A percentile compares a stretch with the other conserved stretches of the same genome.
These are phyloP conservation scores for Flabesymbios commensalis DNA, from an alignment of 2,888 invertebrate genomes.

Conservation along the genomic window DNA sequence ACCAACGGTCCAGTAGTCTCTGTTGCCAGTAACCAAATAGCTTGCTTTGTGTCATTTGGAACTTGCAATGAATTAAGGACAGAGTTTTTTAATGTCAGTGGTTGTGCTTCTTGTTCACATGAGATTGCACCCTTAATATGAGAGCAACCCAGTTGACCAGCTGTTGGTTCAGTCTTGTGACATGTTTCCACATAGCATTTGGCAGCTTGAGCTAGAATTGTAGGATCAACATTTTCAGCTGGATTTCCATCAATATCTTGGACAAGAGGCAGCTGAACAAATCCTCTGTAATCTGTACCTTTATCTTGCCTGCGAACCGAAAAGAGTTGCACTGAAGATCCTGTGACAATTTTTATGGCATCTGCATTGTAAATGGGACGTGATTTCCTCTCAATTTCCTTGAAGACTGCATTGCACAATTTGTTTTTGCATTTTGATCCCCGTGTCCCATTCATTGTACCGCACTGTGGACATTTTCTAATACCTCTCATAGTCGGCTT, in stretches of 20 bases:
- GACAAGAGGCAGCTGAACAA: constrained; percentile 68
- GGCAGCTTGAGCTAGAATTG: constrained; percentile 39
- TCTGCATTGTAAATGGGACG: constrained; percentile 67
- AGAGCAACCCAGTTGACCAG: constrained; percentile 67
- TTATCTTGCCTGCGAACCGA: constrained; percentile 74
- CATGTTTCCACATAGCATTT: constrained; percentile 62
- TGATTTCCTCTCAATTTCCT: constrained; percentile 65
- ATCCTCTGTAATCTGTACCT: constrained; percentile 74
- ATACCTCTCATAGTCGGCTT: constrained; percentile 74
- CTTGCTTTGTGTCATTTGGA: constrained; percentile 68
- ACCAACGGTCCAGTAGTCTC: constrained; percentile 70
- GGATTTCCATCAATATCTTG: constrained; percentile 58
- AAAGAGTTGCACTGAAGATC: constrained; percentile 67
- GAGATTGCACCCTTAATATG: constrained; percentile 72
- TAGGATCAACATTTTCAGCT: constrained; percentile 48
- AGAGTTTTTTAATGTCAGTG: constrained; percentile 69
- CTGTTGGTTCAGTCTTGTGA: constrained; percentile 11
- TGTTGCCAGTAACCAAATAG: constrained; percentile 68
- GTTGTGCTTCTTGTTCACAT: constrained; percentile 69
- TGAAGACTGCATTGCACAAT: constrained; percentile 71
- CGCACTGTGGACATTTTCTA: constrained; percentile 76
- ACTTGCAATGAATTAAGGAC: constrained; percentile 67
- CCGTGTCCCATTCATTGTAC: constrained; percentile 75
- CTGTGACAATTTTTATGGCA: constrained; percentile 71
- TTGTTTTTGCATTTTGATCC: constrained; percentile 76